Evolutionary conservation across 2,888 invertebrate genomes (phyloP).

Genomic region (Trachelus stipa): DNA sequence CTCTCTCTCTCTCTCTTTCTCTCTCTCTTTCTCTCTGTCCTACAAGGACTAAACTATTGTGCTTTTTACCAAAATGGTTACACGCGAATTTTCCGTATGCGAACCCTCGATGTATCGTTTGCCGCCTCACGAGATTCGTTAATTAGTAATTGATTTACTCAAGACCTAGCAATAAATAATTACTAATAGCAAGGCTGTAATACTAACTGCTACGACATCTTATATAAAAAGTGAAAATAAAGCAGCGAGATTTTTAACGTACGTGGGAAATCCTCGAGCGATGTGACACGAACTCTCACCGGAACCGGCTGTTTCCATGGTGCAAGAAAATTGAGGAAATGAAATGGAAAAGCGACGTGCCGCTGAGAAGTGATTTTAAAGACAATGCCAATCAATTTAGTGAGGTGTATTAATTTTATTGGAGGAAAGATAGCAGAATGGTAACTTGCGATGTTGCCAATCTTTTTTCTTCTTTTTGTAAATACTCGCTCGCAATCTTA

Average conservation of each 20-base stretch:
- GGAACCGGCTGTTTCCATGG: neutral
- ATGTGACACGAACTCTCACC: neutral
- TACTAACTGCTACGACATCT: neutral
- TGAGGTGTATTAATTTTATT: neutral
- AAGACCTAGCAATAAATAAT: neutral
- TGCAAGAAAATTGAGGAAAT: neutral
- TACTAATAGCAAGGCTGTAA: neutral
- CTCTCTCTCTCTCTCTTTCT: too few relatives aligned
- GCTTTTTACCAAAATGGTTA: neutral
- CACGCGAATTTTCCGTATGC: neutral
- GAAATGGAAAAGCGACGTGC: neutral
- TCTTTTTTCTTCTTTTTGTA: conserved; percentile 32
- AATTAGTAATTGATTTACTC: neutral
- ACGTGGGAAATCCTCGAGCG: neutral
- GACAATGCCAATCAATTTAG: neutral
- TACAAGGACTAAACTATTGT: neutral
- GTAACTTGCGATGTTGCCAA: neutral
- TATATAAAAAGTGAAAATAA: neutral
- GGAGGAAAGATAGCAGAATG: neutral
- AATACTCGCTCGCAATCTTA: conserved; percentile 41
- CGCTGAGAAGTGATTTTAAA: neutral
- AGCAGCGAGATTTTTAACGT: neutral
- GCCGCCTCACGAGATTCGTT: neutral
- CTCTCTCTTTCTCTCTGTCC: neutral
- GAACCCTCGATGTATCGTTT: neutral